phyloP scores from a whole-genome alignment of 2,888 invertebrate species.

The Sinodicranocentrus sp. region DNA sequence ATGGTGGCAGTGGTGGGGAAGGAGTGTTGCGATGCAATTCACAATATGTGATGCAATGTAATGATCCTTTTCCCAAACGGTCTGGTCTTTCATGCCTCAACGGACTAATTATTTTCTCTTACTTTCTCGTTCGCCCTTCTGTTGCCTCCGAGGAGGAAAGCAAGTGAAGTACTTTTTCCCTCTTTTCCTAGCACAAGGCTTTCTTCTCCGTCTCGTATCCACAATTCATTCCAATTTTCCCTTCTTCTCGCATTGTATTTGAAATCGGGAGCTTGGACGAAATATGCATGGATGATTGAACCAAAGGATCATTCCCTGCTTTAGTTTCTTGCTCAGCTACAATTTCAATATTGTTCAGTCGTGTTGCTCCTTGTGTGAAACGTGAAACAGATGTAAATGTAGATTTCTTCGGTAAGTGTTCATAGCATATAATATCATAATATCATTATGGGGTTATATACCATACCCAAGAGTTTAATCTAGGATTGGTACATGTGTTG shows the following conservation, averaged over 20 bases:
- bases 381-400: constrained; percentile 34
- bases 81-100: constrained; percentile 72
- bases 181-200: constrained; percentile 3
- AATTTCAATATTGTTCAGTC: constrained; percentile 19
- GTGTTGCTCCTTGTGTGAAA: constrained; percentile 7
- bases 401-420: constrained; percentile 4
- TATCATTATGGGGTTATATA: neutral
- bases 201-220: neutral
- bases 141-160: constrained; percentile 54
- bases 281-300: constrained; percentile 63
- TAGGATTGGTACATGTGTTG: neutral
- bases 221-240: constrained; percentile 39
- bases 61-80: constrained; percentile 65
- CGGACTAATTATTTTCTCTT: constrained; percentile 73
- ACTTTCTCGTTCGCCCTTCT: constrained; percentile 56
- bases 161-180: constrained; percentile 22
- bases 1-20: constrained; percentile 19
- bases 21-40: constrained; percentile 52
- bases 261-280: constrained; percentile 32
- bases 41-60: constrained; percentile 68
- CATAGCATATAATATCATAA: neutral
- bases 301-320: constrained; percentile 44
- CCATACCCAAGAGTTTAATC: constrained; percentile 6
- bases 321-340: constrained; percentile 5
- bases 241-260: constrained; percentile 24